Percentiles rank a stretch among this genome's conserved stretches.
Evolutionary conservation across 2,888 invertebrate genomes (phyloP).

Genomic region (Acanthopleura granulata): DNA sequence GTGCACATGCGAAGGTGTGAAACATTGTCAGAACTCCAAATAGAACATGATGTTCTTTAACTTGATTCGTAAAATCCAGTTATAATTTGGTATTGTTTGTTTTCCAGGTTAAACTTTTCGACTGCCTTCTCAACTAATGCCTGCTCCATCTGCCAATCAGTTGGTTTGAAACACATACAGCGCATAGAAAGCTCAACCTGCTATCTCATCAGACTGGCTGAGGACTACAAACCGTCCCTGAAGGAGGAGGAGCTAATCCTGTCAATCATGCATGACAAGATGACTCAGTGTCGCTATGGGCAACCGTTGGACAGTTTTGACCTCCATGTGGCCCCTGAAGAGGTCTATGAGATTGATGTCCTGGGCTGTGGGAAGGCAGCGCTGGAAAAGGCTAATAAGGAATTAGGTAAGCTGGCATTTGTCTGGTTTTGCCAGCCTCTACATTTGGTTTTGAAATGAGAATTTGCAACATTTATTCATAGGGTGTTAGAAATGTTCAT

Average conservation of each 20-base stretch:
- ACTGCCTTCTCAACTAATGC: conserved; percentile 97
- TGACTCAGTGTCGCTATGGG: conserved; percentile 91
- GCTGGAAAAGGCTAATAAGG: conserved; percentile 83
- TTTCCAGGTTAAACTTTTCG: conserved; percentile 79
- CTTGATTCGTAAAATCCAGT: too few relatives aligned
- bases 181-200: conserved; percentile 78
- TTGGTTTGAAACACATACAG: conserved; percentile 81
- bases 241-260: conserved; percentile 51
- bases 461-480: too few relatives aligned
- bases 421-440: too few relatives aligned
- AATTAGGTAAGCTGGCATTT: conserved; percentile 75
- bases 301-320: conserved; percentile 75
- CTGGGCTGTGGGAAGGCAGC: conserved; percentile 82
- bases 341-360: conserved; percentile 89
- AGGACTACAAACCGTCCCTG: conserved; percentile 28
- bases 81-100: conserved; percentile 23
- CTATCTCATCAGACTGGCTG: conserved; percentile 74
- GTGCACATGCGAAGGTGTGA: too few relatives aligned
- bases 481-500: too few relatives aligned
- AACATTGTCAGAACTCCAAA: too few relatives aligned
- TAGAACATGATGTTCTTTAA: too few relatives aligned
- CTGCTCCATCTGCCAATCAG: conserved; percentile 90
- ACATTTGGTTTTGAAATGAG: too few relatives aligned
- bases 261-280: conserved; percentile 81
- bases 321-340: conserved; percentile 74